Evolutionary conservation across 2,888 invertebrate species (phyloP).

Genomic region (Maniola hyperantus): DNA sequence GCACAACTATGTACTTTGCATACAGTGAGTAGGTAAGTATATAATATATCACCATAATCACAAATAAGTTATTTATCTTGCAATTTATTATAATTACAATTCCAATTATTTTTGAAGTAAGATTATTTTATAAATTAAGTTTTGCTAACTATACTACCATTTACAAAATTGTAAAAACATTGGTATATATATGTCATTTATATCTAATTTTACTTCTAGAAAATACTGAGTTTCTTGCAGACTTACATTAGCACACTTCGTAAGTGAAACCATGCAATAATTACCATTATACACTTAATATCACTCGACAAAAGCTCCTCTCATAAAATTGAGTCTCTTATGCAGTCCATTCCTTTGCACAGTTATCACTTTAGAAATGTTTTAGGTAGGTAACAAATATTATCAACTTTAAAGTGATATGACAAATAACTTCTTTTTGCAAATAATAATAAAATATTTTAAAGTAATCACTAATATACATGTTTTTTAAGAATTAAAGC

Average conservation of each 20-base stretch:
- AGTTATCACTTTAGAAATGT: slow-evolving; percentile 65
- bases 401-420: slow-evolving; percentile 28
- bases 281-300: slow-evolving; percentile 62
- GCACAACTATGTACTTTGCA: slow-evolving; percentile 74
- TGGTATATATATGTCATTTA: slow-evolving; percentile 65
- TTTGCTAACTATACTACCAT: slow-evolving; percentile 74
- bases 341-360: slow-evolving; percentile 67
- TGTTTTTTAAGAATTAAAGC: slow-evolving; percentile 48
- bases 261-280: slow-evolving; percentile 74
- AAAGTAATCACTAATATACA: slow-evolving; percentile 34
- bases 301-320: slow-evolving; percentile 71
- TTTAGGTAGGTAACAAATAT: slow-evolving; percentile 36
- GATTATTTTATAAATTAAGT: slow-evolving; percentile 59
- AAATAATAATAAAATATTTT: slow-evolving; percentile 33
- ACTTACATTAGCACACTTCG: slow-evolving; percentile 66
- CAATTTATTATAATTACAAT: slow-evolving; percentile 59
- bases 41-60: slow-evolving; percentile 50
- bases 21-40: slow-evolving; percentile 50
- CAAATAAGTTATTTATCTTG: slow-evolving; percentile 53
- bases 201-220: slow-evolving; percentile 72
- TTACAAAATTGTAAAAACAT: slow-evolving; percentile 75
- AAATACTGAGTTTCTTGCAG: slow-evolving; percentile 73
- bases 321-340: slow-evolving; percentile 54
- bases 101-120: slow-evolving; percentile 48
- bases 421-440: slow-evolving; percentile 32